Evolutionary conservation across 2,888 invertebrate species (phyloP), one percentile per base, ranked within the genome.

Genomic region (Epirrhoe tristata): DNA sequence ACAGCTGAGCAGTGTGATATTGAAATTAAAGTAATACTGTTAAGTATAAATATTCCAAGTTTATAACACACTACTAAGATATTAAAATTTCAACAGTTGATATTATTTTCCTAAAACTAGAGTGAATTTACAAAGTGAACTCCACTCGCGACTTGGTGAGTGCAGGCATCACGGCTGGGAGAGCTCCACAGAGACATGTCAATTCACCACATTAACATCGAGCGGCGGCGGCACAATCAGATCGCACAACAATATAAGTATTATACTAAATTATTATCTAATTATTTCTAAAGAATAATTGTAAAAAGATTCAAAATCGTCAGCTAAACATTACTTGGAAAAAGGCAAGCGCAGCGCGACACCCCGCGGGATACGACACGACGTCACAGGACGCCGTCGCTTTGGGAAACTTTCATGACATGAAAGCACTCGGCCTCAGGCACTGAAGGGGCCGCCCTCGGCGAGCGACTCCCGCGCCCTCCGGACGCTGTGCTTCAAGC

Each of bases 231-330:
- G 32, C 46, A 46, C 58, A 62, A 66, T 74, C 76, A 77, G 75
- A 77, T 76, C 75, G 70, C 67, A 48, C 63, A 63, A 72, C 55
- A 61, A 63, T 61, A 52, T 68, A 72, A 62, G 67, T 66, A 68
- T 54, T 63, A 50, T 48, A 14, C 51, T 63, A 24, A 56, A 46
- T 57, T 6, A 56, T 61, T 43, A 52, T 8, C 16, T 64, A 67
- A 57, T 52, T 50, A 61, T 46, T 63, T 50, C 70, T 74, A 72
- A 59, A 17, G 64, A 73, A 58, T 61, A 6, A 63, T 75, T 81
- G 82, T 84, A 85, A 81, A 83, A 70, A 76, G 74, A 72, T 85
- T 82, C 74, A 81, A 84, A 85, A 59, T 78, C 70, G 62, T 78
- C 57, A 74, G 60, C 58, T 75, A 76, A 52, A 63, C 46, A 43